Base-by-base conservation (phyloP, 2,888 invertebrate genomes). In the Cinara cedri region DNA sequence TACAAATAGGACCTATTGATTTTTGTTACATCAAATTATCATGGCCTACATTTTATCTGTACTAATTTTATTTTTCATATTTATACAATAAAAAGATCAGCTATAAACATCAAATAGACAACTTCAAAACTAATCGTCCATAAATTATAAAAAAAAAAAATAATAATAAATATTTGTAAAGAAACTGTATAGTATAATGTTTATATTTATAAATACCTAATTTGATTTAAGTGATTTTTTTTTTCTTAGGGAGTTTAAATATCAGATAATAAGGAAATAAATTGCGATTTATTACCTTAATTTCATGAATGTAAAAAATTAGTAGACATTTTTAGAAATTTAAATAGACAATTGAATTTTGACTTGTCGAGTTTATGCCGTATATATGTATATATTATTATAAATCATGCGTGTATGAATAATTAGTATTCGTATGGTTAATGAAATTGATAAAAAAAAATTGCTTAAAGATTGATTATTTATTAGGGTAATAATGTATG, bases 141-240 rank as follows among this genome's bases (percentile, higher is more conserved):
- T 78, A 51, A 78, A 26, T 57, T 70, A 46, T 26, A 68, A 46
- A 60, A 57, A 34, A 34, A 34, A 34, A 34, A 46, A 60, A 57
- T n/a, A n/a, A n/a, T n/a, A n/a, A n/a, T n/a, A 70, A 34, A 51
- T 60, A 68, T 60, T 57, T 78, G 70, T 78, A 70, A 78, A 78
- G 70, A 70, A 49, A 60, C 44, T 78, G 78, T 78, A 78, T 70
- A 78, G 68, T 49, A 24, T 55, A 49, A 78, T 78, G 78, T 78
- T 78, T 70, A 78, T 78, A 78, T 78, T 78, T 78, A 78, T 78
- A 78, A 66, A 70, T 78, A 78, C 57, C 70, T 78, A 78, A 76
- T 66, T 70, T 78, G 70, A 60, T 75, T 78, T 78, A 78, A 78
- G 68, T 78, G 60, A 78, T 57, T 78, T 78, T 75, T 76, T 63